These are phyloP conservation scores for Philonicus albiceps DNA, from an alignment of 2,888 invertebrate species.

Conservation along the genomic window DNA sequence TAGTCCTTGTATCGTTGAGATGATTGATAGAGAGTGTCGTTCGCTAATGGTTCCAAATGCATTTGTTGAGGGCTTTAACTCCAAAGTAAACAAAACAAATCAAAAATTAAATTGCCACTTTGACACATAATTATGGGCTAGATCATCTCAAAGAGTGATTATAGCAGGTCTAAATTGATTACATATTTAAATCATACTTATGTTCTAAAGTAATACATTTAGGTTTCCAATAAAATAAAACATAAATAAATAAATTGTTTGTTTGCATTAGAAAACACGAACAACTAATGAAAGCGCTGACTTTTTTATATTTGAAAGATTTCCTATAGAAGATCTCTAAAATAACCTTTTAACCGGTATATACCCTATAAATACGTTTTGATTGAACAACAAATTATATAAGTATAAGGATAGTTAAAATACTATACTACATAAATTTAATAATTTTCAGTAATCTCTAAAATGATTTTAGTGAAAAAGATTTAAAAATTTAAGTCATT, in stretches of 20 bases:
- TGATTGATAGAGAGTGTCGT: conserved; percentile 5
- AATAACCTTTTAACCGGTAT: too few species aligned
- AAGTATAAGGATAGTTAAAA: too few species aligned
- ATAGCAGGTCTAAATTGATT: not conserved
- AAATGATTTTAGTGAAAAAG: too few species aligned
- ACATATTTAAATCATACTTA: not conserved
- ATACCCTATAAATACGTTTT: too few species aligned
- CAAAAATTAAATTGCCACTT: not conserved
- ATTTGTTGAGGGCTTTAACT: not conserved
- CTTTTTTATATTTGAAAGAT: not conserved
- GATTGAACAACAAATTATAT: too few species aligned
- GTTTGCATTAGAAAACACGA: not conserved
- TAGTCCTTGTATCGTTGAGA: not conserved
- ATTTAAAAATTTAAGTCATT: too few species aligned
- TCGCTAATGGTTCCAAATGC: not conserved
- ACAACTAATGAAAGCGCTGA: not conserved
- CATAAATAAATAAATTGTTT: not conserved
- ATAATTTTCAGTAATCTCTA: too few species aligned
- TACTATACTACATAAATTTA: too few species aligned
- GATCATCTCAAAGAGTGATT: not conserved
- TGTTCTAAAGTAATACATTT: not conserved
- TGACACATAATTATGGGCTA: not conserved
- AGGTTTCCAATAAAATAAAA: not conserved
- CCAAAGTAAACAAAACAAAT: not conserved
- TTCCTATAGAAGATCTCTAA: not conserved